Conservation (phyloP, 2,113 vertebrate genomes). For the Pteronura brasiliensis region DNA sequence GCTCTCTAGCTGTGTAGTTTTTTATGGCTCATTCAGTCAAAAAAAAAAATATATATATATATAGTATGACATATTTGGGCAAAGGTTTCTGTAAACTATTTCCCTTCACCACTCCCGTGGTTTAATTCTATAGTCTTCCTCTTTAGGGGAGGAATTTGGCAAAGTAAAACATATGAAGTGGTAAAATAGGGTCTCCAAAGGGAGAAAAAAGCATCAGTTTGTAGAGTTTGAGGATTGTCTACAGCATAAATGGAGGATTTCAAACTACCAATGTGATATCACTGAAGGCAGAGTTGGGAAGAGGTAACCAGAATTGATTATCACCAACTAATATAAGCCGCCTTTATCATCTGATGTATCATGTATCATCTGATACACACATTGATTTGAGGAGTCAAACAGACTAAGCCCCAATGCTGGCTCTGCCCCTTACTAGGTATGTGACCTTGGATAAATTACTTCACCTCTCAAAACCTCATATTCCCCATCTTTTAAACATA, state of each 20-base stretch:
- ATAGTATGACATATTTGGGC: not conserved
- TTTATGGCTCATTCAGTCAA: conserved; percentile 10
- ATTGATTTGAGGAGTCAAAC: not conserved
- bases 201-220: not conserved
- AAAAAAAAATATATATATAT: not conserved
- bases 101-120: not conserved
- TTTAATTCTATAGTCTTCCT: not conserved
- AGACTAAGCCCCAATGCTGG: not conserved
- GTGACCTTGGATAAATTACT: not conserved
- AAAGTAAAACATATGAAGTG: not conserved
- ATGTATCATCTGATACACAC: not conserved
- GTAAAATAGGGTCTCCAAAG: not conserved
- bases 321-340: not conserved
- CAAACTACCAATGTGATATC: not conserved
- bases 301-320: not conserved
- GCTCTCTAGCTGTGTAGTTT: not conserved
- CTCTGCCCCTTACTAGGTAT: not conserved
- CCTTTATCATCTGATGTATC: not conserved
- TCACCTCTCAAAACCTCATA: not conserved
- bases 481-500: not conserved
- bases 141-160: not conserved
- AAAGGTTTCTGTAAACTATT: conserved; percentile 19
- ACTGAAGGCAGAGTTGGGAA: not conserved
- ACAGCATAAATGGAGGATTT: not conserved
- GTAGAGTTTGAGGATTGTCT: not conserved